Evolutionary conservation across 2,797 vertebrate species (phyloP).

Genomic region (Crocidura indochinensis): DNA sequence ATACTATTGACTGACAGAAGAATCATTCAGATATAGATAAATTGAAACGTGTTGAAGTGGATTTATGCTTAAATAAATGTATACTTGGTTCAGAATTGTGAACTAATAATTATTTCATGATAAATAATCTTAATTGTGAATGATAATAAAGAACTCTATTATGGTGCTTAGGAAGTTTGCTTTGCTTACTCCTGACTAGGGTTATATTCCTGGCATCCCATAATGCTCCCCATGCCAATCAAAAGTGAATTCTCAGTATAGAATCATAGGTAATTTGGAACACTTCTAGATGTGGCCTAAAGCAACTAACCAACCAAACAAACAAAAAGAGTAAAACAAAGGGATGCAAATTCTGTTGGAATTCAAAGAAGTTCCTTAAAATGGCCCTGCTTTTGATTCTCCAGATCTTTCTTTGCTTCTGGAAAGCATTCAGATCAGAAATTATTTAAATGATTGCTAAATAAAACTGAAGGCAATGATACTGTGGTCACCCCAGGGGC

Average conservation of each 20-base stretch:
- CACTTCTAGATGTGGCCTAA: too few species aligned
- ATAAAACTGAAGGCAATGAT: background rate
- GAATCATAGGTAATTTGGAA: too few species aligned
- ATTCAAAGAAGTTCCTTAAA: background rate
- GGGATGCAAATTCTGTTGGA: background rate
- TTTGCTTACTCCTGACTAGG: too few species aligned
- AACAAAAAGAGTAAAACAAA: background rate
- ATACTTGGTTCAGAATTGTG: background rate
- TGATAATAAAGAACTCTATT: too few species aligned
- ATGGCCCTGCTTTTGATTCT: background rate
- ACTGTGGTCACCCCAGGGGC: background rate
- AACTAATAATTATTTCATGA: too few species aligned
- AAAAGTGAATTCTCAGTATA: too few species aligned
- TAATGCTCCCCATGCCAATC: too few species aligned
- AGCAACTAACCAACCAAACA: too few species aligned
- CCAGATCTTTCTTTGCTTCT: background rate
- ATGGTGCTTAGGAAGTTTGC: too few species aligned
- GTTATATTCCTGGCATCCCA: too few species aligned
- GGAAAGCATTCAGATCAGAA: background rate
- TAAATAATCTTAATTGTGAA: too few species aligned
- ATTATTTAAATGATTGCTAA: background rate
- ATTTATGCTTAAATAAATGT: background rate
- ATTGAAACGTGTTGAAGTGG: slow-evolving; percentile 7
- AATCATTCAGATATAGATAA: background rate
- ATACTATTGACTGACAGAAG: slow-evolving; percentile 4